Percentiles rank a stretch among this genome's conserved stretches.
These are phyloP conservation scores for Heliconius cydno DNA, from an alignment of 2,888 invertebrate genomes.

Conservation along the genomic window DNA sequence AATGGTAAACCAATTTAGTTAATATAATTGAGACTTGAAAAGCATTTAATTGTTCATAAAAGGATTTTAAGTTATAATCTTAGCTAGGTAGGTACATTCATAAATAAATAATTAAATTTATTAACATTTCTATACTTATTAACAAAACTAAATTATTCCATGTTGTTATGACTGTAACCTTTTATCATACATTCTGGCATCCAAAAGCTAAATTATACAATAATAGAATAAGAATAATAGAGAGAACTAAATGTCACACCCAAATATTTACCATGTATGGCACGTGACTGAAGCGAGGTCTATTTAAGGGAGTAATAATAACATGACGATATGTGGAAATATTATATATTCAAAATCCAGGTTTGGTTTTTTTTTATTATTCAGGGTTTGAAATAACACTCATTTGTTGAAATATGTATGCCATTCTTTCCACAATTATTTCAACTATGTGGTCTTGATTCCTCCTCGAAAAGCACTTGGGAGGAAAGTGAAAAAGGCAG, in stretches of 20 bases:
- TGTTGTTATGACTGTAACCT: conserved; percentile 5
- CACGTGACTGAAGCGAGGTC: conserved; percentile 33
- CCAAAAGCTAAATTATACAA: neutral
- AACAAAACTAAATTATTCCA: conserved; percentile 3
- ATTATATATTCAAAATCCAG: conserved; percentile 12
- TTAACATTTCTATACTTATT: conserved; percentile 9
- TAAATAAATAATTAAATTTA: neutral
- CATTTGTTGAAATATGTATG: neutral
- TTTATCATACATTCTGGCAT: neutral
- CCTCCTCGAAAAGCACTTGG: neutral
- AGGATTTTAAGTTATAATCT: neutral
- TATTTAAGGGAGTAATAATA: conserved; percentile 14
- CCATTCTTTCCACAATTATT: neutral
- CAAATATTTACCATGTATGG: conserved; percentile 24
- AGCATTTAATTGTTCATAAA: neutral
- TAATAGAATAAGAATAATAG: neutral
- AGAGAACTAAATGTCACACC: conserved; percentile 23
- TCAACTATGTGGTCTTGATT: neutral
- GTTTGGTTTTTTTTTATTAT: neutral
- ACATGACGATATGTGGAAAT: conserved; percentile 14
- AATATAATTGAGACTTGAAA: neutral
- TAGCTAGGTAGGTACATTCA: neutral
- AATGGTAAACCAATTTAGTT: neutral
- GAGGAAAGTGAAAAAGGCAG: neutral
- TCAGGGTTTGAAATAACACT: neutral